Evolutionary conservation across 1,140 invertebrate genomes (phyloP).

Genomic region (Lethrus apterus): DNA sequence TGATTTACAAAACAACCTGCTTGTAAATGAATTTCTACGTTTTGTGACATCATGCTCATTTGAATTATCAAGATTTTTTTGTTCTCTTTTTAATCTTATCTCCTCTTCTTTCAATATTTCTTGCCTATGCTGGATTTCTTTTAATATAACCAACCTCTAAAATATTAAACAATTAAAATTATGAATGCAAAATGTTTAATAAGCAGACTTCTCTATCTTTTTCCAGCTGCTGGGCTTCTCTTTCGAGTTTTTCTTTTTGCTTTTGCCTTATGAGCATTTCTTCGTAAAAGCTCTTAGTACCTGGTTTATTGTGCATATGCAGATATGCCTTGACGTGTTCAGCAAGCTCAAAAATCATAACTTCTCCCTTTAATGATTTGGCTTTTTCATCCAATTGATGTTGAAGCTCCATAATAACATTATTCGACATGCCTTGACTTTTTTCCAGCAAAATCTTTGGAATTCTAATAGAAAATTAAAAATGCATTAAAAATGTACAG

Average conservation of each 20-base stretch:
- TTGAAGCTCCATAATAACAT: slow-evolving; percentile 49
- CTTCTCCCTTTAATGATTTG: slow-evolving; percentile 55
- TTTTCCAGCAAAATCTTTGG: slow-evolving; percentile 58
- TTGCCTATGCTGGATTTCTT: slow-evolving; percentile 60
- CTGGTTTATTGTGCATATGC: slow-evolving; percentile 63
- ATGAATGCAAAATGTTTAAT: background rate
- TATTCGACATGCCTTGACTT: slow-evolving; percentile 60
- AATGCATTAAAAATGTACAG: background rate
- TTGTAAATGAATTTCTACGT: no score
- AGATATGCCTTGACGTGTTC: slow-evolving; percentile 64
- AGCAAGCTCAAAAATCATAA: slow-evolving; percentile 69
- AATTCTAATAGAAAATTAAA: slow-evolving; percentile 39
- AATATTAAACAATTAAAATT: slow-evolving; percentile 19
- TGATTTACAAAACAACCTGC: no score
- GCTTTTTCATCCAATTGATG: slow-evolving; percentile 52
- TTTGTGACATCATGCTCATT: slow-evolving; percentile 24
- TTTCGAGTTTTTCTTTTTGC: slow-evolving; percentile 52
- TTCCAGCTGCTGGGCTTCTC: slow-evolving; percentile 51
- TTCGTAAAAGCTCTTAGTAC: slow-evolving; percentile 70
- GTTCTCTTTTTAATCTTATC: slow-evolving; percentile 28
- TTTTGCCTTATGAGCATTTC: slow-evolving; percentile 67
- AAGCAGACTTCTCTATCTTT: slow-evolving; percentile 41
- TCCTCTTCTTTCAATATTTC: slow-evolving; percentile 58
- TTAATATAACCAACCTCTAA: slow-evolving; percentile 54
- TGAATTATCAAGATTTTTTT: slow-evolving; percentile 25